Conservation (phyloP, 2,888 invertebrate species). For the Nysson spinosus region DNA sequence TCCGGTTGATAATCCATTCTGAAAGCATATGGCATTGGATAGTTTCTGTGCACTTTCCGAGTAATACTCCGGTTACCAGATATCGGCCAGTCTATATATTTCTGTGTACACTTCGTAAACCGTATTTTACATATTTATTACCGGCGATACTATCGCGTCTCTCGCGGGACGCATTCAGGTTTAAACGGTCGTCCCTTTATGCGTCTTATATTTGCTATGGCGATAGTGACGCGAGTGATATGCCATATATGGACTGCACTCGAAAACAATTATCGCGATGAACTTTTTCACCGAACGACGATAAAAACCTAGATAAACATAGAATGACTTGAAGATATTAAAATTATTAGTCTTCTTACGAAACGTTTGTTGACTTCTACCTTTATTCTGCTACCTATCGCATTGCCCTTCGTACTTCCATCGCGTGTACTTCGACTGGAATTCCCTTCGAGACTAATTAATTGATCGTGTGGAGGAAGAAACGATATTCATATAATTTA, state of each 20-base stretch:
- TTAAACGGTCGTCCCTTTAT: slow-evolving; percentile 58
- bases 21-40: slow-evolving; percentile 8
- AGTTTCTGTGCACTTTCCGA: slow-evolving; percentile 48
- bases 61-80: slow-evolving; percentile 33
- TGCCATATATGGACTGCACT: slow-evolving; percentile 21
- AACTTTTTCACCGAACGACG: background rate
- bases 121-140: slow-evolving; percentile 67
- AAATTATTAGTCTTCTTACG: too few species aligned
- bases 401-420: too few species aligned
- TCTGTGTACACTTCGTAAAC: slow-evolving; percentile 43
- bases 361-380: too few species aligned
- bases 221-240: slow-evolving; percentile 25
- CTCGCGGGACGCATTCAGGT: slow-evolving; percentile 60
- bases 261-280: slow-evolving; percentile 42
- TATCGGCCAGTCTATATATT: slow-evolving; percentile 34
- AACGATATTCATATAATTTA: too few species aligned
- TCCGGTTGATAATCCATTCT: slow-evolving; percentile 37
- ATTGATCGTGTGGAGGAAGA: too few species aligned
- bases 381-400: too few species aligned
- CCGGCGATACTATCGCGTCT: slow-evolving; percentile 36
- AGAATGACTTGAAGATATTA: too few species aligned
- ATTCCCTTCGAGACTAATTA: too few species aligned
- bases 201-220: slow-evolving; percentile 45
- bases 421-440: too few species aligned
- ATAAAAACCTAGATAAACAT: too few species aligned